Conservation (phyloP, 37 sponge, comb jelly and placozoan genomes). For the Mnemiopsis leidyi region DNA sequence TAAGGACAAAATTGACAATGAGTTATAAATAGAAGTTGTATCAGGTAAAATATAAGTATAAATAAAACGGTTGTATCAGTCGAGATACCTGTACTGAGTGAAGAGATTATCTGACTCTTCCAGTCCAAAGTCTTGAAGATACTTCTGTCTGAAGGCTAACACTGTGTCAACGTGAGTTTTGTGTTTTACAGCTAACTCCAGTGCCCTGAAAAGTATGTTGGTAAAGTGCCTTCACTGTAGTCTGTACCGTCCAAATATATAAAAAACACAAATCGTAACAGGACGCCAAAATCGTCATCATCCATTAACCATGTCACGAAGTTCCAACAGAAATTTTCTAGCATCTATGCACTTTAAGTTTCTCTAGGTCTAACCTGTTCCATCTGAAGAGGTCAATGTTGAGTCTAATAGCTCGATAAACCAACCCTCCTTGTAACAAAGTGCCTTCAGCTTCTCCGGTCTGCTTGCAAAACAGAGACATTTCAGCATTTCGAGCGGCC, state of each 20-base stretch:
- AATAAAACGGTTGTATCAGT: too few relatives aligned
- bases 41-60: too few relatives aligned
- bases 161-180: slow-evolving; percentile 98
- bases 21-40: too few relatives aligned
- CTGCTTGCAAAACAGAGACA: slow-evolving; percentile 86
- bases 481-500: slow-evolving; percentile 79
- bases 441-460: slow-evolving; percentile 84
- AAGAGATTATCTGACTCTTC: slow-evolving; percentile 79
- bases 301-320: too few relatives aligned
- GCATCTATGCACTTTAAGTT: too few relatives aligned
- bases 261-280: too few relatives aligned
- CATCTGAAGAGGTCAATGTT: slow-evolving; percentile 84
- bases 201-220: slow-evolving; percentile 76
- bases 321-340: too few relatives aligned
- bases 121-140: slow-evolving; percentile 73
- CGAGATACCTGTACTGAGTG: slow-evolving; percentile 73
- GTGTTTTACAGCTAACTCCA: slow-evolving; percentile 87
- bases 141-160: slow-evolving; percentile 81
- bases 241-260: too few relatives aligned
- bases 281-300: too few relatives aligned
- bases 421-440: slow-evolving; percentile 81
- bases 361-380: too few relatives aligned
- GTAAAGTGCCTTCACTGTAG: too few relatives aligned
- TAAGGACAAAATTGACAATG: too few relatives aligned
- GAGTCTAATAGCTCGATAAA: slow-evolving; percentile 85